These are phyloP conservation scores for Clepsis dumicolana DNA, from an alignment of 2,888 invertebrate species.

Conservation along the genomic window DNA sequence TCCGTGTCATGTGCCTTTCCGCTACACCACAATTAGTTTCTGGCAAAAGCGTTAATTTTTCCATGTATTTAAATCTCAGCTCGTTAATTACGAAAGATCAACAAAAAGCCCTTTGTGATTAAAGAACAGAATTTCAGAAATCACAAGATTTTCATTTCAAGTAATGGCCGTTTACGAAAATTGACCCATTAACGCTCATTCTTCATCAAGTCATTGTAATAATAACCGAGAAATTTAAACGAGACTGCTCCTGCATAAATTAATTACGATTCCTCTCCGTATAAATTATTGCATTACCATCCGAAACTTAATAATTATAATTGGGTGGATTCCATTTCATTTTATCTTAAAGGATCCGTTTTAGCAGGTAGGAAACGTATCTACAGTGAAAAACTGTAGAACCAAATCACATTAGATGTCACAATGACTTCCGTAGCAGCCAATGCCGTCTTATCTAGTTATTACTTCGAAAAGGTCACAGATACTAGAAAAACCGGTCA, in stretches of 20 bases:
- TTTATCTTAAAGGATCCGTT: background rate
- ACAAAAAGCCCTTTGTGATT: background rate
- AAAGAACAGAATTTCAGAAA: background rate
- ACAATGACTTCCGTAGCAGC: too few species aligned
- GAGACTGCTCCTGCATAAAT: conserved; percentile 36
- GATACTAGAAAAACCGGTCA: too few species aligned
- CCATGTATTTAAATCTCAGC: too few species aligned
- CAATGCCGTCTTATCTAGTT: too few species aligned
- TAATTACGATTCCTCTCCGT: conserved; percentile 31
- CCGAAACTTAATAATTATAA: conserved; percentile 26
- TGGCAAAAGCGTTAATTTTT: too few species aligned
- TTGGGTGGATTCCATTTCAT: conserved; percentile 21
- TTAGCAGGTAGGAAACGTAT: too few species aligned
- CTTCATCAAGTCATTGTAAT: conserved; percentile 26
- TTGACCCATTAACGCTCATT: background rate
- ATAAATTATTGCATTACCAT: conserved; percentile 34
- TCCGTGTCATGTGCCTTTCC: too few species aligned
- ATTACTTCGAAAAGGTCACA: too few species aligned
- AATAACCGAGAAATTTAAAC: conserved; percentile 35
- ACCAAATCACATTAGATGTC: background rate
- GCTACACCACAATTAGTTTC: too few species aligned
- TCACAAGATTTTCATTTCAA: background rate
- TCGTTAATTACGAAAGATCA: too few species aligned
- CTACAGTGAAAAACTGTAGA: background rate
- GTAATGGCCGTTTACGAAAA: background rate